Conservation (phyloP, 1,140 invertebrate genomes). For the Cataglyphis hispanica region DNA sequence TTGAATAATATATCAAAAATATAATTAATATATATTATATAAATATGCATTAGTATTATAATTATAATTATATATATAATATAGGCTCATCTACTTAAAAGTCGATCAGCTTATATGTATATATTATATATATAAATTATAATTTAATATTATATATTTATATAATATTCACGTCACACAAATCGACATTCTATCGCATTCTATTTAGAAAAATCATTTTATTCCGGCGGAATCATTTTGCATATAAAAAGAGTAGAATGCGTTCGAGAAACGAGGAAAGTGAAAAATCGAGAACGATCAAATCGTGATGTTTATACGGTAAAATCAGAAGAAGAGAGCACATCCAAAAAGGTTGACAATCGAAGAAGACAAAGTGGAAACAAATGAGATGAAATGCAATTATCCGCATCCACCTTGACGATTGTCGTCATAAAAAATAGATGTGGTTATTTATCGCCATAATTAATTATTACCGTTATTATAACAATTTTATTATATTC, state of each 20-base stretch:
- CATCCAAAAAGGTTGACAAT: slow-evolving; percentile 4
- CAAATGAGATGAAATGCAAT: not conserved
- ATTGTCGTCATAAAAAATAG: slow-evolving; percentile 16
- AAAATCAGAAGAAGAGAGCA: not conserved
- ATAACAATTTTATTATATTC: slow-evolving; percentile 44
- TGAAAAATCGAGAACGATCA: not conserved
- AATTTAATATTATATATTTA: too few relatives aligned
- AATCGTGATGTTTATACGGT: too few relatives aligned
- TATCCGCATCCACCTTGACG: slow-evolving; percentile 24
- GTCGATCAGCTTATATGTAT: not conserved
- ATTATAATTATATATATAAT: slow-evolving; percentile 14
- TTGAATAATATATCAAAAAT: slow-evolving; percentile 24
- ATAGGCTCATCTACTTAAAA: not conserved
- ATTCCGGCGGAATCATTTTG: not conserved
- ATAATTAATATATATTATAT: slow-evolving; percentile 49
- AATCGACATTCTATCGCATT: not conserved
- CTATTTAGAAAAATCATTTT: slow-evolving; percentile 14
- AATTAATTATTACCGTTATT: slow-evolving; percentile 15
- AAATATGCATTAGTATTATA: slow-evolving; percentile 14
- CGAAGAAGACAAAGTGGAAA: not conserved
- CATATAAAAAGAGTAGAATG: not conserved
- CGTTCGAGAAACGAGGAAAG: slow-evolving; percentile 1
- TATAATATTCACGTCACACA: not conserved
- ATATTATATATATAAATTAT: not conserved
- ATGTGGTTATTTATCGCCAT: slow-evolving; percentile 21